phyloP scores from a whole-genome alignment of 37 sponge, comb jelly and placozoan genomes.

The Agelas oroides region DNA sequence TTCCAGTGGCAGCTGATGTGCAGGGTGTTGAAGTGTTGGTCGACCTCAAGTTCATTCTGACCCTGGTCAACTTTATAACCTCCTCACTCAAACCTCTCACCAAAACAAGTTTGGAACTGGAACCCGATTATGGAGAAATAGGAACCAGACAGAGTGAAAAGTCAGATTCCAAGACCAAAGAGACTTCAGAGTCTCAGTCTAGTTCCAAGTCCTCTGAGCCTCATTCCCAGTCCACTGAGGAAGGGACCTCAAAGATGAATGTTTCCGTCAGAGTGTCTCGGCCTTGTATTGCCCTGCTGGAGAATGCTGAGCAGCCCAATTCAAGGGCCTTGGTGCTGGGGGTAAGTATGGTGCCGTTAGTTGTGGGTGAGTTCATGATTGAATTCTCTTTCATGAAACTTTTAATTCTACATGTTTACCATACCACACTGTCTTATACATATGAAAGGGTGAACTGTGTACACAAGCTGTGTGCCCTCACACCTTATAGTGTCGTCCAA shows the following conservation, averaged over 20 bases:
- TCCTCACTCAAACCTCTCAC: slow-evolving; percentile 37
- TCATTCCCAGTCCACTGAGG: not conserved
- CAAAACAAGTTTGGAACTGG: not conserved
- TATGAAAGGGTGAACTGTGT: too few relatives aligned
- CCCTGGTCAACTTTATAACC: slow-evolving; percentile 40
- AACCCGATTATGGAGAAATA: not conserved
- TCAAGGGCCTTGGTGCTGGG: slow-evolving; percentile 40
- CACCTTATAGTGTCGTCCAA: too few relatives aligned
- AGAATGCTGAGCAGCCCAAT: slow-evolving; percentile 18
- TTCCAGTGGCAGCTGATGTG: slow-evolving; percentile 38
- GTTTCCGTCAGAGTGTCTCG: not conserved
- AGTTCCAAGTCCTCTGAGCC: not conserved
- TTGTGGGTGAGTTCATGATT: not conserved
- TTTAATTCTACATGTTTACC: too few relatives aligned
- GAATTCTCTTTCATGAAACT: not conserved
- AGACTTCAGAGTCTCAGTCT: not conserved
- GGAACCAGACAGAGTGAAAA: not conserved
- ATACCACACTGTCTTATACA: too few relatives aligned
- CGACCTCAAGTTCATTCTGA: slow-evolving; percentile 49
- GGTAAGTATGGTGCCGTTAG: slow-evolving; percentile 7
- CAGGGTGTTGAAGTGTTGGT: slow-evolving; percentile 45
- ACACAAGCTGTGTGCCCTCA: too few relatives aligned
- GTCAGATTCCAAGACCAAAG: too few relatives aligned
- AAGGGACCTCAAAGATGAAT: not conserved
- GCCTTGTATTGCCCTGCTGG: slow-evolving; percentile 63